A percentile compares a stretch with the other conserved stretches of the same genome.
These are phyloP conservation scores for Melanotaenia parkinsoni DNA, from an alignment of 2,797 vertebrate species.

Conservation along the genomic window DNA sequence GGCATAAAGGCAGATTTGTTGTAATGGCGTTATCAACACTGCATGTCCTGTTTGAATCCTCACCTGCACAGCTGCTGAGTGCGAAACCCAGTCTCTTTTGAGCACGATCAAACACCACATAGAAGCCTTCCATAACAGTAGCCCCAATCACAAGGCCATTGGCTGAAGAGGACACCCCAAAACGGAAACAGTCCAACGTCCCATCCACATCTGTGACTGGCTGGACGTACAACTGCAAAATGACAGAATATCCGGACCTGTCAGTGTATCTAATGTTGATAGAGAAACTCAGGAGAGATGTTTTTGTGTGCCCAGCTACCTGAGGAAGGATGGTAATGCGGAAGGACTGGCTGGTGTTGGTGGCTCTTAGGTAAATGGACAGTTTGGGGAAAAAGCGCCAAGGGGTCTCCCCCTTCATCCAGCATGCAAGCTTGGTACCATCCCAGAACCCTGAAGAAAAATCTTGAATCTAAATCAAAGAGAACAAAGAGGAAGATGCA, in stretches of 20 bases:
- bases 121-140: constrained; percentile 98
- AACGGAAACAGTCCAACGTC: constrained; percentile 90
- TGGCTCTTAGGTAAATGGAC: constrained; percentile 93
- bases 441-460: constrained; percentile 95
- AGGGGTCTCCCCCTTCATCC: constrained; percentile 89
- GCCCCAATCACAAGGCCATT: constrained; percentile 94
- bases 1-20: background rate
- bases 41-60: constrained; percentile 35
- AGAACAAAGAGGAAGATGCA: background rate
- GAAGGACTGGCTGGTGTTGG: constrained; percentile 93
- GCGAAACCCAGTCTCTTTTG: constrained; percentile 92
- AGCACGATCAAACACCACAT: constrained; percentile 92
- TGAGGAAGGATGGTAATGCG: constrained; percentile 93
- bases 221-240: constrained; percentile 93
- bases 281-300: background rate
- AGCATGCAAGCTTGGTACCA: constrained; percentile 94
- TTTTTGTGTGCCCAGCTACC: constrained; percentile 77
- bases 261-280: background rate
- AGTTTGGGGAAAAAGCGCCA: constrained; percentile 96
- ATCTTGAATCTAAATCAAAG: constrained; percentile 85
- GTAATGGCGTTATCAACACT: no score
- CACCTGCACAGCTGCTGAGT: constrained; percentile 92
- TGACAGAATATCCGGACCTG: background rate
- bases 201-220: constrained; percentile 86
- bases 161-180: constrained; percentile 90